Base-by-base conservation (phyloP, 2,797 vertebrate species). In the Cichlasoma orientale region DNA sequence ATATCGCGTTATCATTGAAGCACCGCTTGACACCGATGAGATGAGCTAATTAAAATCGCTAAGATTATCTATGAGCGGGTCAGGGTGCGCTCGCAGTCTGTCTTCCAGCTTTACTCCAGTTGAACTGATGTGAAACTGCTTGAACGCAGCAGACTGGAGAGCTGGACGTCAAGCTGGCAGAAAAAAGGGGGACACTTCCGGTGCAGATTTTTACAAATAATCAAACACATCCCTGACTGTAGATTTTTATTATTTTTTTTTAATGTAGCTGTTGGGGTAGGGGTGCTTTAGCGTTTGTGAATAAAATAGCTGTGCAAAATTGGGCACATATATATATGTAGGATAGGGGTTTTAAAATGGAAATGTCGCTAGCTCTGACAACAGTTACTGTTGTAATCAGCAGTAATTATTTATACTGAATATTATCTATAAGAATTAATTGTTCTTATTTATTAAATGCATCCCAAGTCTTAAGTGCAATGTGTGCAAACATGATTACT, bases 1-100 rank as follows among this genome's bases (percentile, higher is more conserved):
- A 27, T 78, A 80, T 13, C 47, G 68, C 50, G 57, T 16, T 77
- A 50, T 90, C 91, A 92, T 88, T 77, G 80, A 89, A 80, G 75
- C 53, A 44, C 71, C 12, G n/a, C 41, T 66, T 4, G 33, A 29
- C 25, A 56, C 9, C 4, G 61, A 21, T 33, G 12, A 57, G 50
- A 53, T 8, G 47, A 38, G 5, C 23, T 68, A n/a, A 53, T 61
- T 31, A 38, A 44, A 50, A 1, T 36, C 27, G 41, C 25, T 44
- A 5, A 54, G 50, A 29, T 10, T 56, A 52, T 29, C 18, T 25
- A 4, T 33, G 66, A 27, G n/a, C 52, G 25, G 75, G 82, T 78
- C 75, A 12, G 25, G 44, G 12, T 16, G 47, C 72, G 2, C 36
- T 66, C 44, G 1, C 75, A 23, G 29, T 54, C 77, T 61, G 84